Conservation (phyloP, 1,140 invertebrate genomes). For the Danaus melanippus region DNA sequence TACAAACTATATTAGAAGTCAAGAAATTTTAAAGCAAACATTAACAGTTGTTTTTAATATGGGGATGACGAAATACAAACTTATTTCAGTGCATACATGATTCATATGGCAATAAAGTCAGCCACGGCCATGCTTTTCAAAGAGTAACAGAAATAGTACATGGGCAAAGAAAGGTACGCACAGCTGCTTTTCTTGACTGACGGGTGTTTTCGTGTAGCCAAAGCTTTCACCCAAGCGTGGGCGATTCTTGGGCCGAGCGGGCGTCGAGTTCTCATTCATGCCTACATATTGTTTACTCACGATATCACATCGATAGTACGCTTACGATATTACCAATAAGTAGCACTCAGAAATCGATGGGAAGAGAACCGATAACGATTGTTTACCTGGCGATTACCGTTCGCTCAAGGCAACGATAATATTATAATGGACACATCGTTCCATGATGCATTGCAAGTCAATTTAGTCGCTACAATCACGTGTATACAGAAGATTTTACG, state of each 20-base stretch:
- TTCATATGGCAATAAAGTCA: conserved; percentile 18
- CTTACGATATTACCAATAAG: conserved; percentile 30
- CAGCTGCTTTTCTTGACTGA: conserved; percentile 16
- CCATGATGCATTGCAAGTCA: conserved; percentile 20
- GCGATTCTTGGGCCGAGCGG: conserved; percentile 13
- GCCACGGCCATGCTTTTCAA: conserved; percentile 13
- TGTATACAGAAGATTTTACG: conserved; percentile 30
- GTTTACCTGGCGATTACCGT: conserved; percentile 62
- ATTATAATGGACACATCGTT: conserved; percentile 25
- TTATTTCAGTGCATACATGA: conserved; percentile 8
- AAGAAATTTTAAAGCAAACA: no score
- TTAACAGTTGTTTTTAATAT: no score
- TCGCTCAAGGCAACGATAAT: conserved; percentile 53
- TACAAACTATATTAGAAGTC: background rate
- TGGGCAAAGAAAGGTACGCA: conserved; percentile 4
- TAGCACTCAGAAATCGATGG: conserved; percentile 42
- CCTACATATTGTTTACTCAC: conserved; percentile 38
- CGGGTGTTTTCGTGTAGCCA: conserved; percentile 5
- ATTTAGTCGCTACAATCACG: conserved; percentile 30
- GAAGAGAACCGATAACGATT: conserved; percentile 50
- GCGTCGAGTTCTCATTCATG: conserved; percentile 42
- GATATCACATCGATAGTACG: conserved; percentile 23
- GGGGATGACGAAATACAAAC: no score
- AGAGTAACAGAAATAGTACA: conserved; percentile 14
- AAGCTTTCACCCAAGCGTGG: conserved; percentile 25